Evolutionary conservation across 1,140 invertebrate genomes (phyloP).

Genomic region (Cyclargus thomasi): DNA sequence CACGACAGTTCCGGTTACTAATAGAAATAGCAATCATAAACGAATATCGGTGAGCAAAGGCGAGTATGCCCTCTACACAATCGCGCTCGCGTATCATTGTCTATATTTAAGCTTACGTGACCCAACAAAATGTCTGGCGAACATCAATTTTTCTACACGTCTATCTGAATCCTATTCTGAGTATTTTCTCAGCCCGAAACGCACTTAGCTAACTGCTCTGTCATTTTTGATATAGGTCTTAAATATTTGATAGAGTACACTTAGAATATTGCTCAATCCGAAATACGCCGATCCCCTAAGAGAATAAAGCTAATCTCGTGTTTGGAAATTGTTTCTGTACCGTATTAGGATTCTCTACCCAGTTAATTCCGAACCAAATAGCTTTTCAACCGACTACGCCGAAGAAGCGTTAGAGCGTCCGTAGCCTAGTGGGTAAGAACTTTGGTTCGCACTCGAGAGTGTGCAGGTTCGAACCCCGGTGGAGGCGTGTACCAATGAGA

Average conservation of each 20-base stretch:
- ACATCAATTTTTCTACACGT: too few species aligned
- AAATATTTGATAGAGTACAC: neutral
- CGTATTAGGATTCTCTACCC: constrained; percentile 5
- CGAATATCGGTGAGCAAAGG: too few species aligned
- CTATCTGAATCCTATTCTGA: neutral
- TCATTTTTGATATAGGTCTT: neutral
- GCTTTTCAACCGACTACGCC: neutral
- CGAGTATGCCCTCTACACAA: too few species aligned
- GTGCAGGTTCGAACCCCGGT: too few species aligned
- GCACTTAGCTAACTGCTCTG: neutral
- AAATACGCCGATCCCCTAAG: neutral
- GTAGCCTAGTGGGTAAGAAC: too few species aligned
- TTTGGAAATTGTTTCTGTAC: constrained; percentile 12
- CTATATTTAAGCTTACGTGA: too few species aligned
- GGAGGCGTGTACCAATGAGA: too few species aligned
- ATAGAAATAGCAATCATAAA: too few species aligned
- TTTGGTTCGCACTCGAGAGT: too few species aligned
- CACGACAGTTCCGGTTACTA: too few species aligned
- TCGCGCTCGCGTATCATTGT: too few species aligned
- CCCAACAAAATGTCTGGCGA: too few species aligned
- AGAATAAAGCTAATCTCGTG: neutral
- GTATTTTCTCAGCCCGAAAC: neutral
- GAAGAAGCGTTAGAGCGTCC: neutral
- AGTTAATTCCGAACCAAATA: neutral
- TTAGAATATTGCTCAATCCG: neutral